Evolutionary conservation across 2,888 invertebrate genomes (phyloP).

Genomic region (Lucinisca nassula): DNA sequence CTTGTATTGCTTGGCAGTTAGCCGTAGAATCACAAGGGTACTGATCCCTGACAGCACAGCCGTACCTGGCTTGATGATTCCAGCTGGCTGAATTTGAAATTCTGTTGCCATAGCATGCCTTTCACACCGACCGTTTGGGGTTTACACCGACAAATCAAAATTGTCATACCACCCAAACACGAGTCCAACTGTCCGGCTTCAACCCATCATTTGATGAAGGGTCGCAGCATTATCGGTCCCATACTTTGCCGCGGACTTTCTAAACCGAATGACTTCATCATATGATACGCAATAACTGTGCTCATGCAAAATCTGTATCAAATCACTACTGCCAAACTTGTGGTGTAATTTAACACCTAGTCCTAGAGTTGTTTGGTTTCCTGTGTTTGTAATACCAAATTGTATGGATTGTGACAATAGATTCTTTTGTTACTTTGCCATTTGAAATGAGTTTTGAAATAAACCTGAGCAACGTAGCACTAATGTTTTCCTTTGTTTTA

Average conservation of each 20-base stretch:
- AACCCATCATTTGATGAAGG: conserved; percentile 27
- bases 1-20: conserved; percentile 5
- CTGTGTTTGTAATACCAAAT: conserved; percentile 9
- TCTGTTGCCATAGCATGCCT: conserved; percentile 40
- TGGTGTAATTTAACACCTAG: conserved; percentile 33
- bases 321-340: conserved; percentile 40
- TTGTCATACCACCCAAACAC: conserved; percentile 40
- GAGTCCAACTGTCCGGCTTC: neutral
- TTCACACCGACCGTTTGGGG: conserved; percentile 32
- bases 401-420: conserved; percentile 14
- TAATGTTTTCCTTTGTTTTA: neutral
- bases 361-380: conserved; percentile 14
- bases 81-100: conserved; percentile 33
- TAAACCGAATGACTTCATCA: conserved; percentile 9
- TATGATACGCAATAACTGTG: conserved; percentile 31
- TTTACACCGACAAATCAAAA: conserved; percentile 20
- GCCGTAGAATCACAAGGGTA: conserved; percentile 5
- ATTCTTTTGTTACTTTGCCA: conserved; percentile 15
- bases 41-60: neutral
- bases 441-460: conserved; percentile 3
- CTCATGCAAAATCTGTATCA: conserved; percentile 26
- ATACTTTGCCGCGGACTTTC: conserved; percentile 18
- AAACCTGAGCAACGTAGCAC: conserved; percentile 9
- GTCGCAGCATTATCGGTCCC: conserved; percentile 13
- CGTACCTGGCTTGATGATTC: conserved; percentile 3